phyloP scores from a whole-genome alignment of 2,797 vertebrate genomes.

The Sciurus vulgaris region DNA sequence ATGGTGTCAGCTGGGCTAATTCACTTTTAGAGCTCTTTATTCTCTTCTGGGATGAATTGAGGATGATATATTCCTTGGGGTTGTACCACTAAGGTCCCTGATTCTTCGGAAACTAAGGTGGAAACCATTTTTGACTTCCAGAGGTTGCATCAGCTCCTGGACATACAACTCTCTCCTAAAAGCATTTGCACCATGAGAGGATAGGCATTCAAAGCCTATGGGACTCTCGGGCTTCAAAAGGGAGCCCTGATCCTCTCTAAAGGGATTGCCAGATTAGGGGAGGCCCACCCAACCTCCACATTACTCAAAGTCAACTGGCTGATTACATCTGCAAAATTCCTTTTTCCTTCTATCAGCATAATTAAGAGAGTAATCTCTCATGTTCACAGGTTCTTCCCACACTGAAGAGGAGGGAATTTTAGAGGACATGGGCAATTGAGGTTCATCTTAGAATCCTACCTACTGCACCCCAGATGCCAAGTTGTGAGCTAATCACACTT shows the following conservation, averaged over 20 bases:
- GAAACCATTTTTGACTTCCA: neutral
- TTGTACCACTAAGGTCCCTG: neutral
- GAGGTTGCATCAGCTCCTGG: neutral
- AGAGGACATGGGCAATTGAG: neutral
- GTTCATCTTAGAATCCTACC: neutral
- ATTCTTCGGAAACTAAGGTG: neutral
- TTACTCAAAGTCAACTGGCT: neutral
- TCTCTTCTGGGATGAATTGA: neutral
- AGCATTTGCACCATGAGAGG: neutral
- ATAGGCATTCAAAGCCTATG: accelerated
- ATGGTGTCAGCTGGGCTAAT: no score
- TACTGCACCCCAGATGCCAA: neutral
- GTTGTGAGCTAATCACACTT: neutral
- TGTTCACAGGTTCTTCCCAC: neutral
- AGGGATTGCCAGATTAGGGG: neutral
- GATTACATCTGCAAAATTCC: neutral
- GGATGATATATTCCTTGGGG: neutral
- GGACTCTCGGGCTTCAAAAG: neutral
- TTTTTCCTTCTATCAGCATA: neutral
- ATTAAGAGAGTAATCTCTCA: neutral
- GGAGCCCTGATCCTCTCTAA: neutral
- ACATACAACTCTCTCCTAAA: neutral
- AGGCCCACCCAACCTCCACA: neutral
- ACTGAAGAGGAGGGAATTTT: neutral
- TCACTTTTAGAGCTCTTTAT: neutral